Conservation (phyloP, 2,797 vertebrate species). For the Nothura maculosa region DNA sequence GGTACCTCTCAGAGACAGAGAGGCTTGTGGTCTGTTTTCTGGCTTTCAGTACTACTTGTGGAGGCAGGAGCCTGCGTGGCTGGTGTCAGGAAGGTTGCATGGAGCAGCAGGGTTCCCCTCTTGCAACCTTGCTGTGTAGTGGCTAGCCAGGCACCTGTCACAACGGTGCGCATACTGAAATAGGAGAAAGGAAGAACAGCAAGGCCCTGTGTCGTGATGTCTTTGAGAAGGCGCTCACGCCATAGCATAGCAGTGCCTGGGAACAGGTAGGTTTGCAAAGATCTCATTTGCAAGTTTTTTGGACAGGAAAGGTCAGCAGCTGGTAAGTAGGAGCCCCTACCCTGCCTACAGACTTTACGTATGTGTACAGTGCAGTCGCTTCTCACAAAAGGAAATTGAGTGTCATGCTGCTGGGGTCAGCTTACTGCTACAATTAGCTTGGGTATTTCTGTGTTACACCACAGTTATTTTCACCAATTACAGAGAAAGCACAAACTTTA, state of each 20-base stretch:
- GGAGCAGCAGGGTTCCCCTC: not conserved
- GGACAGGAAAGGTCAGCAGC: not conserved
- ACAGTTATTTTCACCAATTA: not conserved
- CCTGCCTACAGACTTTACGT: fast-evolving
- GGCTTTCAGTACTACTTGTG: not conserved
- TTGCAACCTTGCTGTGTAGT: not conserved
- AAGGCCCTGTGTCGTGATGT: not conserved
- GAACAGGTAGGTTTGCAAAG: not conserved
- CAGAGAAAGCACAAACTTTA: not conserved
- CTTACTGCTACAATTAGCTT: not conserved
- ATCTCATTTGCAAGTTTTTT: not conserved
- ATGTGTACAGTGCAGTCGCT: fast-evolving
- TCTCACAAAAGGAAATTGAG: not conserved
- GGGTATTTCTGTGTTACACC: not conserved
- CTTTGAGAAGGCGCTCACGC: not conserved
- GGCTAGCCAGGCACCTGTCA: not conserved
- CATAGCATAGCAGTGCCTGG: fast-evolving
- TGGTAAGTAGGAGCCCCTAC: fast-evolving
- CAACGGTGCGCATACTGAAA: not conserved
- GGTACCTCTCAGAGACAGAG: not conserved
- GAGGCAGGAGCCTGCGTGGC: not conserved
- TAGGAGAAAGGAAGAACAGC: not conserved
- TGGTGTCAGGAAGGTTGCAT: not conserved
- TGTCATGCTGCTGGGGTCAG: not conserved
- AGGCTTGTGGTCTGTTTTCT: not conserved